Evolutionary conservation across 1,140 invertebrate species (phyloP), one percentile per base, ranked within the genome.

Genomic region (Lineus longissimus): DNA sequence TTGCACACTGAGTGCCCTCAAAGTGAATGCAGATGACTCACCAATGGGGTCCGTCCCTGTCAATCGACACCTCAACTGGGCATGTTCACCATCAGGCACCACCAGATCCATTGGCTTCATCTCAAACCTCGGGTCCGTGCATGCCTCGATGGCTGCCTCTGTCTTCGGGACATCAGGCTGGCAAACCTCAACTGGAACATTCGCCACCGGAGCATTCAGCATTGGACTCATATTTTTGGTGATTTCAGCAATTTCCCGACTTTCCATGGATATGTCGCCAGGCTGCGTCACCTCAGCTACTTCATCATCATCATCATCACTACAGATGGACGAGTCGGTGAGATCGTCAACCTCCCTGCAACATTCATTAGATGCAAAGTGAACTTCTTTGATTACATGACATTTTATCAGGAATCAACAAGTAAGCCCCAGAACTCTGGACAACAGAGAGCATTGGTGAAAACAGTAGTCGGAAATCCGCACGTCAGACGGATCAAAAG

Each of bases 291-390:
- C 56, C 19, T 71, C 66, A 29, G 55, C 62, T 22, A 67, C 66
- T 1, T 63, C 45, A 56, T 68, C 59, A 23, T 40, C 56, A 6
- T 51, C 43, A 43, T 67, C 40, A 23, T 65, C 65, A 23, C 70
- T 66, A 45, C 65, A 64, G n/a, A 77, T 76, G 0, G 78, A 77
- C 17, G 78, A 64, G 64, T 77, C 76, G 11, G 75, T 76, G 45
- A 78, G 65, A 43, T 77, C 72, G 62, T 76, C 75, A 33, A 67
- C 71, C 69, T 77, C 73, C 58, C 78, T 80, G 66, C n/a, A 63
- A 59, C n/a, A 17, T 45, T 66, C 60, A 62, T 43, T 55, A 58
- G 58, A 15, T 22, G 31, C 17, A 55, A 23, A n/a, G n/a, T n/a
- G n/a, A n/a, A n/a, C n/a, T n/a, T n/a, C n/a, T n/a, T n/a, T n/a